phyloP scores from a whole-genome alignment of 1,140 invertebrate species.

The Formica selysi region DNA sequence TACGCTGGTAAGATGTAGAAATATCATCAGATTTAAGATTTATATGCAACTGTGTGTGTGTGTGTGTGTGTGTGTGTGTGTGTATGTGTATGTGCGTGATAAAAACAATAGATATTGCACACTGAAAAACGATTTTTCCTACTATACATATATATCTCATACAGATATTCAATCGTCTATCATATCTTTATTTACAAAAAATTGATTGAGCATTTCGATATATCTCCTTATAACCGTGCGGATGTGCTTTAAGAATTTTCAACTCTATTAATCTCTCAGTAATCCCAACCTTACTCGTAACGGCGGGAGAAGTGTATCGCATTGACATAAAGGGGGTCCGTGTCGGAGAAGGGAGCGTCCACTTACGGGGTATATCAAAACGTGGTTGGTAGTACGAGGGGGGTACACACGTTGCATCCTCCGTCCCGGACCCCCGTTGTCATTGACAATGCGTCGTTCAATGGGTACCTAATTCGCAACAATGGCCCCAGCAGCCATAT shows the following conservation, averaged over 20 bases:
- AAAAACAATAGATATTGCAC: no score
- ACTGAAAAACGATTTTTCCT: no score
- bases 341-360: slow-evolving; percentile 18
- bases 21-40: no score
- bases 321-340: slow-evolving; percentile 40
- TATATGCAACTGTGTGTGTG: no score
- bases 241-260: slow-evolving; percentile 8
- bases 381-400: slow-evolving; percentile 58
- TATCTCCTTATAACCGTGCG: not conserved
- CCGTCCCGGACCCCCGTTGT: slow-evolving; percentile 71
- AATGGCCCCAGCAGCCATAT: slow-evolving; percentile 83
- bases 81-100: no score
- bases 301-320: slow-evolving; percentile 14
- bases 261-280: slow-evolving; percentile 11
- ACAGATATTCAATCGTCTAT: not conserved
- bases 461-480: slow-evolving; percentile 85
- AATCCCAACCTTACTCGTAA: slow-evolving; percentile 15
- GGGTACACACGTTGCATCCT: slow-evolving; percentile 9
- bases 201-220: not conserved
- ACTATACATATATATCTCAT: not conserved
- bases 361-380: slow-evolving; percentile 62
- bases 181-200: not conserved
- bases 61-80: no score
- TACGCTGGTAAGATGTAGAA: no score
- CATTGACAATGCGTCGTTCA: slow-evolving; percentile 80